A percentile compares a stretch with the other conserved stretches of the same genome.
Evolutionary conservation across 1,140 invertebrate species (phyloP).

Genomic region (Papilio polyxenes): DNA sequence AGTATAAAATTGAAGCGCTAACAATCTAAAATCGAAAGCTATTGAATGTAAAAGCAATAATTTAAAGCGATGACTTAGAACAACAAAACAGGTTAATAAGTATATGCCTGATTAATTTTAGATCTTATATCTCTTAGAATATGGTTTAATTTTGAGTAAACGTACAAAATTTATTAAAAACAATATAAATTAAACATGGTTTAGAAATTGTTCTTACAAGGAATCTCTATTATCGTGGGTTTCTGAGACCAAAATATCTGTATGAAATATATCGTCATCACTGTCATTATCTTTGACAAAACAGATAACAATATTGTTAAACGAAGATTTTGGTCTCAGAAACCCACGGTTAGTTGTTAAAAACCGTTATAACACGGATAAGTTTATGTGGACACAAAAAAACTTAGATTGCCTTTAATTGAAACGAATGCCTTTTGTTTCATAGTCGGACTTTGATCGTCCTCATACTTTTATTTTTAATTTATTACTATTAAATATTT

Average conservation of each 20-base stretch:
- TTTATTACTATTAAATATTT: background rate
- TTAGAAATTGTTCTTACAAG: background rate
- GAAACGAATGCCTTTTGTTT: too few species aligned
- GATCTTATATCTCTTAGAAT: background rate
- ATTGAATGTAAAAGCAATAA: constrained; percentile 57
- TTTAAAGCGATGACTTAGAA: constrained; percentile 60
- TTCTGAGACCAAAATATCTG: too few species aligned
- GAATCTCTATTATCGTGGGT: background rate
- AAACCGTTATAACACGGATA: too few species aligned
- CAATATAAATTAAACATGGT: background rate
- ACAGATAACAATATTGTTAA: too few species aligned
- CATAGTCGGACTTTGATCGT: too few species aligned
- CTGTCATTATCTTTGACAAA: too few species aligned
- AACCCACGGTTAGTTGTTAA: too few species aligned
- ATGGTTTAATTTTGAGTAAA: constrained; percentile 41
- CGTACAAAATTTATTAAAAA: background rate
- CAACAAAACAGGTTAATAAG: constrained; percentile 43
- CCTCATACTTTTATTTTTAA: too few species aligned
- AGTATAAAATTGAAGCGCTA: constrained; percentile 43
- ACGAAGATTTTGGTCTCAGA: too few species aligned
- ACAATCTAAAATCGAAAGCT: constrained; percentile 55
- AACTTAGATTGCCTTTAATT: too few species aligned
- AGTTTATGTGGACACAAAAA: too few species aligned
- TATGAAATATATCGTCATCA: too few species aligned
- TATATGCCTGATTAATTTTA: constrained; percentile 33